Evolutionary conservation across 1,140 invertebrate species (phyloP).

Genomic region (Eubasilissa regina): DNA sequence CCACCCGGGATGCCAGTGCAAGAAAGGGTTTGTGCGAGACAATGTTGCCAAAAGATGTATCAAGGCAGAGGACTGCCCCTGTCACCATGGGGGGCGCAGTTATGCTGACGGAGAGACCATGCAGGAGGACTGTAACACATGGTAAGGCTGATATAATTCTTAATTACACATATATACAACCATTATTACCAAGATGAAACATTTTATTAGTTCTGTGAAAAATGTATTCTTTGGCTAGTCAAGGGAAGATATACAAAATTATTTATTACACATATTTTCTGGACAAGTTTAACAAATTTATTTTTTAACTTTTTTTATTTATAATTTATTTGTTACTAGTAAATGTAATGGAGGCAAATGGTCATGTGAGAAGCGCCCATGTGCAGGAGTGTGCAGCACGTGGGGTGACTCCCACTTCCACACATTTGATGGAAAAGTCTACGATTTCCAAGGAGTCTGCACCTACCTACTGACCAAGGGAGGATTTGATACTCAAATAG

Average conservation of each 20-base stretch:
- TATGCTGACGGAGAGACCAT: slow-evolving; percentile 85
- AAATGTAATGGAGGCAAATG: slow-evolving; percentile 79
- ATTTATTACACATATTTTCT: too few relatives aligned
- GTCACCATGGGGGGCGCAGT: slow-evolving; percentile 88
- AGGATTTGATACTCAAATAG: slow-evolving; percentile 73
- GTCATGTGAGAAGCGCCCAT: slow-evolving; percentile 77
- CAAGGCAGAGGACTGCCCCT: slow-evolving; percentile 82
- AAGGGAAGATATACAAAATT: too few relatives aligned
- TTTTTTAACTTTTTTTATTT: too few relatives aligned
- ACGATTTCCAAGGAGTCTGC: slow-evolving; percentile 91
- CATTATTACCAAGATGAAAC: too few relatives aligned
- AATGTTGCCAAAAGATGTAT: slow-evolving; percentile 80
- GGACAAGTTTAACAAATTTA: too few relatives aligned
- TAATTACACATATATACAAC: too few relatives aligned
- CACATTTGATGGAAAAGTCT: slow-evolving; percentile 88
- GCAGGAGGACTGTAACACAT: slow-evolving; percentile 87
- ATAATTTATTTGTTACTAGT: slow-evolving; percentile 66
- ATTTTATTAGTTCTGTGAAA: too few relatives aligned
- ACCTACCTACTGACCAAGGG: slow-evolving; percentile 89
- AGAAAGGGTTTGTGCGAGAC: slow-evolving; percentile 83
- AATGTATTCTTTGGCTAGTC: too few relatives aligned
- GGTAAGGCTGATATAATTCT: slow-evolving; percentile 69
- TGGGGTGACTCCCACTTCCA: slow-evolving; percentile 92
- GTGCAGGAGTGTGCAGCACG: slow-evolving; percentile 81
- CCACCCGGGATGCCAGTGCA: slow-evolving; percentile 84